Evolutionary conservation across 2,797 vertebrate genomes (phyloP).

Genomic region (Spea hammondii): DNA sequence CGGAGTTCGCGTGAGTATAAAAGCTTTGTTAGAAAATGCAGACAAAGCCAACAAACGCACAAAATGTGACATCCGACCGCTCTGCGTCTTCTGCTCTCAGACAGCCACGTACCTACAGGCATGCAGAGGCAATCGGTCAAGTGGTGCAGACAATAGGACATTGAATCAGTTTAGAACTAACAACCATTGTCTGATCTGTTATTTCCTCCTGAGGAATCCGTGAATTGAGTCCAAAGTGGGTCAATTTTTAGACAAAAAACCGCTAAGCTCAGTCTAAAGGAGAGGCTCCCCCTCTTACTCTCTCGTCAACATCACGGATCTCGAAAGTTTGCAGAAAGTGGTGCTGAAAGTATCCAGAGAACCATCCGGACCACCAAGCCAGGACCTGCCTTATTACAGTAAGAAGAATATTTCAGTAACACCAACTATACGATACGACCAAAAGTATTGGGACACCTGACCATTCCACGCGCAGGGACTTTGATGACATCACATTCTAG

Average conservation of each 20-base stretch:
- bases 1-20: not conserved
- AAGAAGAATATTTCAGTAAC: too few species aligned
- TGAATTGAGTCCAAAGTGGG: not conserved
- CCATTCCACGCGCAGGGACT: too few species aligned
- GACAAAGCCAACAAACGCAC: not conserved
- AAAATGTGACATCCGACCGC: not conserved
- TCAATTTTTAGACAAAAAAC: not conserved
- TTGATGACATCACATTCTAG: too few species aligned
- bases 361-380: too few species aligned
- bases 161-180: not conserved
- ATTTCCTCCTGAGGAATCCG: not conserved
- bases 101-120: not conserved
- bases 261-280: too few species aligned
- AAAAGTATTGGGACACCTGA: too few species aligned
- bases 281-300: too few species aligned
- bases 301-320: too few species aligned
- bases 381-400: too few species aligned
- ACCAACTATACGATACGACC: too few species aligned
- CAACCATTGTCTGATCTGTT: not conserved
- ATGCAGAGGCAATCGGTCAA: not conserved
- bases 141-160: not conserved
- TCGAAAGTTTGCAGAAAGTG: too few species aligned
- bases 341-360: too few species aligned
- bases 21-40: not conserved
- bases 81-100: not conserved